phyloP scores from a whole-genome alignment of 2,797 vertebrate genomes.

The Rhinatrema bivittatum region DNA sequence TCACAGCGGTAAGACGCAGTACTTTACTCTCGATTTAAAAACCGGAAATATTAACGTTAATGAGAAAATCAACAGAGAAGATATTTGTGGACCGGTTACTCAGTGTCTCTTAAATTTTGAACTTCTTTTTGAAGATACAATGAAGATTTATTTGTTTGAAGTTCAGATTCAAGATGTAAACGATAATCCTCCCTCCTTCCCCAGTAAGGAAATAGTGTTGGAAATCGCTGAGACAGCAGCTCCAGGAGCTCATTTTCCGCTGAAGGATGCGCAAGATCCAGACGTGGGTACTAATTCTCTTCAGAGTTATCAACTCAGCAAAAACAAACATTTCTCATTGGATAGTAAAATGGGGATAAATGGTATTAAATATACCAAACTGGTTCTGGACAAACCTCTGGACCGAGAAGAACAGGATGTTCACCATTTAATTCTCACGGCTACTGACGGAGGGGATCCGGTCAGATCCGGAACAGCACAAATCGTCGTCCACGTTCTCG shows the following conservation, averaged over 20 bases:
- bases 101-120: constrained; percentile 73
- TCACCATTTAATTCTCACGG: constrained; percentile 57
- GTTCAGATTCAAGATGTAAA: constrained; percentile 88
- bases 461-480: constrained; percentile 55
- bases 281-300: constrained; percentile 88
- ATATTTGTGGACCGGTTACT: constrained; percentile 67
- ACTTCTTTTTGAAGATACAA: constrained; percentile 71
- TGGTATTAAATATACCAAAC: constrained; percentile 82
- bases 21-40: constrained; percentile 75
- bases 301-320: constrained; percentile 74
- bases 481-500: constrained; percentile 59
- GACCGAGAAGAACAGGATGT: constrained; percentile 75
- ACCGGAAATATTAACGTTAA: constrained; percentile 75
- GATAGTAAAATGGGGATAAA: constrained; percentile 43
- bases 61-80: constrained; percentile 81
- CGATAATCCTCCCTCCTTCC: constrained; percentile 87
- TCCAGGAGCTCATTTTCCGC: constrained; percentile 72
- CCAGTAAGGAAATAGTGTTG: constrained; percentile 66
- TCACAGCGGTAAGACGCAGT: constrained; percentile 64
- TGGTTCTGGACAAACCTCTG: constrained; percentile 76
- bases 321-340: constrained; percentile 64
- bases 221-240: constrained; percentile 81
- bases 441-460: constrained; percentile 65
- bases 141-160: constrained; percentile 73
- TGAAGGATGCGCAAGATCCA: constrained; percentile 86